phyloP scores from a whole-genome alignment of 2,113 vertebrate genomes.

The Origma solitaria region DNA sequence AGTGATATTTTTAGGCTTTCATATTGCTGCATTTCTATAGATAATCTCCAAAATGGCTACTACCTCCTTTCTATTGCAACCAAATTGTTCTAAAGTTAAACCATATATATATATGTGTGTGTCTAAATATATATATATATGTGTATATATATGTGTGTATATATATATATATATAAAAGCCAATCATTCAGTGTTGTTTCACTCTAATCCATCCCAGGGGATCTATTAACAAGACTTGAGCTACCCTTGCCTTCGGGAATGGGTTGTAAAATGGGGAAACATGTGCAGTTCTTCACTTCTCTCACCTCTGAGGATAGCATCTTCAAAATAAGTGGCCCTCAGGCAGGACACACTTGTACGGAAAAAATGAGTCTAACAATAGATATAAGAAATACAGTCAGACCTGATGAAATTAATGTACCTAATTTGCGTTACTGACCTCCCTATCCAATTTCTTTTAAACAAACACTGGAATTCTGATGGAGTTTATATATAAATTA shows the following conservation, averaged over 20 bases:
- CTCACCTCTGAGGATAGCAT: neutral
- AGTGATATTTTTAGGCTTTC: neutral
- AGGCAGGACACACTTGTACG: neutral
- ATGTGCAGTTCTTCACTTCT: accelerated
- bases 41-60: neutral
- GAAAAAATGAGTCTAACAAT: neutral
- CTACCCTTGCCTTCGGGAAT: neutral
- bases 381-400: neutral
- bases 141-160: no score
- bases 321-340: neutral
- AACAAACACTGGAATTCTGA: neutral
- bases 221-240: no score
- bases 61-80: no score
- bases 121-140: no score
- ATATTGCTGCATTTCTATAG: neutral
- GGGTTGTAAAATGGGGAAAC: accelerated
- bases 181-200: neutral
- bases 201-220: neutral
- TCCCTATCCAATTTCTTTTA: neutral
- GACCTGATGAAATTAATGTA: neutral
- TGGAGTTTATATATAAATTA: neutral
- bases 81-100: neutral
- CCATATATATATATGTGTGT: no score
- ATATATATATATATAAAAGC: no score
- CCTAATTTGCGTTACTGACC: accelerated